phyloP scores from a whole-genome alignment of 1,140 invertebrate genomes.

The Tetragonula clypearis region DNA sequence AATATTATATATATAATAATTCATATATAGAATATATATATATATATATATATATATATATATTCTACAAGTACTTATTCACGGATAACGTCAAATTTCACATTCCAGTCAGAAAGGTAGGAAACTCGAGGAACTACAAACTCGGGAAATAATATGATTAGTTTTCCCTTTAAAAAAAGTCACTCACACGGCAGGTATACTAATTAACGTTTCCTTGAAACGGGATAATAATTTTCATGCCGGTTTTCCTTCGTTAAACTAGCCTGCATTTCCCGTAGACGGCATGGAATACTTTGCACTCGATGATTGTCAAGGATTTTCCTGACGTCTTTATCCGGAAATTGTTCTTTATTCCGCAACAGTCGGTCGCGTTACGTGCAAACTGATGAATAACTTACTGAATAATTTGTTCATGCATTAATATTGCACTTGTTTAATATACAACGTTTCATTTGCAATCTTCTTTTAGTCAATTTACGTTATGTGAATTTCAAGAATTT shows the following conservation, averaged over 20 bases:
- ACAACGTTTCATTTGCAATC: too few relatives aligned
- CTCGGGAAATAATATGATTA: conserved; percentile 7
- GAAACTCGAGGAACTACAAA: background rate
- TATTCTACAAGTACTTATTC: background rate
- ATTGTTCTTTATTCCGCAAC: conserved; percentile 23
- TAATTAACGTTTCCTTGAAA: conserved; percentile 51
- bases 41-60: too few relatives aligned
- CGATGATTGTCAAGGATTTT: conserved; percentile 50
- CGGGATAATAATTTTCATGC: conserved; percentile 54
- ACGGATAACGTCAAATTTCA: background rate
- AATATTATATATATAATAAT: too few relatives aligned
- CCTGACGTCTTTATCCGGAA: conserved; percentile 31
- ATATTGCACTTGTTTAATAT: too few relatives aligned
- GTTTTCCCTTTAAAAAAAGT: conserved; percentile 29
- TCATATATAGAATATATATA: too few relatives aligned
- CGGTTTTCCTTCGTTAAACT: conserved; percentile 29
- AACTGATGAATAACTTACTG: background rate
- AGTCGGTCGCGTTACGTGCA: background rate
- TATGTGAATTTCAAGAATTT: too few relatives aligned
- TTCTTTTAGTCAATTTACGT: too few relatives aligned
- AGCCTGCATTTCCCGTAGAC: conserved; percentile 51
- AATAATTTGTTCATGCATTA: background rate
- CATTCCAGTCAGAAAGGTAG: background rate
- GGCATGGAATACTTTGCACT: conserved; percentile 1
- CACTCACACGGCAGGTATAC: conserved; percentile 24